Conservation (phyloP, 2,888 invertebrate genomes). For the Seira sanloemensis region DNA sequence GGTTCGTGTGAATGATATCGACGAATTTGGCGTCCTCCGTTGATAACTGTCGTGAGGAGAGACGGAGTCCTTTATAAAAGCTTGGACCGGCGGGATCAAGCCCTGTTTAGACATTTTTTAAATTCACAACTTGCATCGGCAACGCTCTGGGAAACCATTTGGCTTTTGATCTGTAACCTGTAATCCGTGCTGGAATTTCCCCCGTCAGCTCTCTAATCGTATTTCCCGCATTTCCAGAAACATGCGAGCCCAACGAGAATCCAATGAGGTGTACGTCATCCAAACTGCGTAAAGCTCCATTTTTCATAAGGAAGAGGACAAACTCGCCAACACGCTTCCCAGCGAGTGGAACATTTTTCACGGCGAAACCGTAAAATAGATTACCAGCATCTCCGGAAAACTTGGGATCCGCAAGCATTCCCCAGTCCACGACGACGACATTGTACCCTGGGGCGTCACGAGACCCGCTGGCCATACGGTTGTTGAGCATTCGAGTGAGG, state of each 20-base stretch:
- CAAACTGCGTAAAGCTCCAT: slow-evolving; percentile 30
- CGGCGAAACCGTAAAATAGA: slow-evolving; percentile 55
- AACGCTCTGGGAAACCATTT: no score
- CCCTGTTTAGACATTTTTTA: slow-evolving; percentile 18
- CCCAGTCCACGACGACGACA: slow-evolving; percentile 61
- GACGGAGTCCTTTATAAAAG: slow-evolving; percentile 47
- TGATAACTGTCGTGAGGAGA: slow-evolving; percentile 31
- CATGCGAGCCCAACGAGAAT: slow-evolving; percentile 61
- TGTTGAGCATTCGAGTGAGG: slow-evolving; percentile 6
- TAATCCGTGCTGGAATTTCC: slow-evolving; percentile 39
- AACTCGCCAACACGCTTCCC: slow-evolving; percentile 60
- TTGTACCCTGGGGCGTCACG: slow-evolving; percentile 46
- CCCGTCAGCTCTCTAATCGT: slow-evolving; percentile 31
- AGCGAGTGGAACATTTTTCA: slow-evolving; percentile 59
- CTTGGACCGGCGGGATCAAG: slow-evolving; percentile 59
- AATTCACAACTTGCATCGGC: not conserved
- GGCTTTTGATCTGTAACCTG: slow-evolving; percentile 39
- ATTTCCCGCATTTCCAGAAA: slow-evolving; percentile 60
- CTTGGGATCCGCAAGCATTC: slow-evolving; percentile 58
- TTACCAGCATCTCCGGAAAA: slow-evolving; percentile 41
- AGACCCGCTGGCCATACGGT: slow-evolving; percentile 25
- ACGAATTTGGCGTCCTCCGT: slow-evolving; percentile 58
- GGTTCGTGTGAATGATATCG: slow-evolving; percentile 58
- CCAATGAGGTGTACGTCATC: slow-evolving; percentile 56
- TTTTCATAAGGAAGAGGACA: slow-evolving; percentile 46